phyloP scores from a whole-genome alignment of 1,140 invertebrate genomes.

The Pachypeltis micranthus region DNA sequence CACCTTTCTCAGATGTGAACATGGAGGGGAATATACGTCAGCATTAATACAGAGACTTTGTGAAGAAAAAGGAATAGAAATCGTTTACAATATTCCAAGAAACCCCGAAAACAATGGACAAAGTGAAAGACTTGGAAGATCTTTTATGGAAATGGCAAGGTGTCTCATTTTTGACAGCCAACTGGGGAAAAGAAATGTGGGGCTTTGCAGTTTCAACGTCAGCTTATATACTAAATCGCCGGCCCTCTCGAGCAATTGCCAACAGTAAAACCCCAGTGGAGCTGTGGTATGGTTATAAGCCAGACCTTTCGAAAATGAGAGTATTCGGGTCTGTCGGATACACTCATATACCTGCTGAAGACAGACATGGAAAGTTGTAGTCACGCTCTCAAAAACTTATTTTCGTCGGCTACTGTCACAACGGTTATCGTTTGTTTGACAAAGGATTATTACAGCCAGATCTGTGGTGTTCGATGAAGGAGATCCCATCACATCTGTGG shows the following conservation, averaged over 20 bases:
- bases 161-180: neutral
- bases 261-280: constrained; percentile 13
- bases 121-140: no score
- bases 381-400: neutral
- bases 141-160: no score
- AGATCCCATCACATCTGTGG: neutral
- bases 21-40: no score
- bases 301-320: constrained; percentile 23
- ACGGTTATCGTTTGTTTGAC: neutral
- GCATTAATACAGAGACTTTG: no score
- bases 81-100: no score
- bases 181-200: neutral
- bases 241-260: neutral
- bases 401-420: neutral
- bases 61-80: no score
- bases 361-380: neutral
- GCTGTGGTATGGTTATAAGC: constrained; percentile 22
- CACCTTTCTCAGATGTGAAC: no score
- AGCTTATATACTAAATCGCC: neutral
- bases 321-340: constrained; percentile 22
- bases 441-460: neutral
- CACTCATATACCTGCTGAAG: constrained; percentile 10
- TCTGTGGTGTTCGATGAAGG: neutral
- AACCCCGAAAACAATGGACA: no score
- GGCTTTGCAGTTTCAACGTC: neutral